Evolutionary conservation across 2,888 invertebrate species (phyloP).

Genomic region (Lepidochrysops patricia): DNA sequence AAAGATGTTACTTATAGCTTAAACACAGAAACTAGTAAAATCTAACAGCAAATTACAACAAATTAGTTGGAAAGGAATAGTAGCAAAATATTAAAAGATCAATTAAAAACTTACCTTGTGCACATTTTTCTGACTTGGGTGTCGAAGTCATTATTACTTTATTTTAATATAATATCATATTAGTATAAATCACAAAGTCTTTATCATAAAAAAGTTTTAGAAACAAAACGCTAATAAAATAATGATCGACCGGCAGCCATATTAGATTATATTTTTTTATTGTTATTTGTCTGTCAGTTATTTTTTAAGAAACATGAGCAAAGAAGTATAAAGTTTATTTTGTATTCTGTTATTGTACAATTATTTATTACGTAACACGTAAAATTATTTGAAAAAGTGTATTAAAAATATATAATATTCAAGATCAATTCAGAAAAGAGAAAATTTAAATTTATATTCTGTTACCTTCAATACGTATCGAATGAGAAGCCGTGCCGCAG

Average conservation of each 20-base stretch:
- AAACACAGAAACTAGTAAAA: not conserved
- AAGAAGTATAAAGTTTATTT: no score
- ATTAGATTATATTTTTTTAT: constrained; percentile 38
- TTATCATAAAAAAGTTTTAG: constrained; percentile 35
- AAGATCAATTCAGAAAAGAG: no score
- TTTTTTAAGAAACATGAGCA: not conserved
- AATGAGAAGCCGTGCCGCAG: no score
- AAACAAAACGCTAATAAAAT: constrained; percentile 51
- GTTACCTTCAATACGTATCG: no score
- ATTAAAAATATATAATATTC: no score
- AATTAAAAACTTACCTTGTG: constrained; percentile 57
- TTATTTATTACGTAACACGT: no score
- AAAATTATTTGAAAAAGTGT: no score
- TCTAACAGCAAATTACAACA: not conserved
- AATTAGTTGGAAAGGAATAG: not conserved
- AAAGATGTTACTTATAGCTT: not conserved
- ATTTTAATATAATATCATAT: constrained; percentile 52
- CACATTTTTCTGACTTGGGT: constrained; percentile 68
- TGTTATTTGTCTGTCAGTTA: constrained; percentile 24
- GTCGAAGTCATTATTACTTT: constrained; percentile 63
- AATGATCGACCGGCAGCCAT: constrained; percentile 67
- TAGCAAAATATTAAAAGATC: constrained; percentile 27
- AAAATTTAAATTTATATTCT: no score
- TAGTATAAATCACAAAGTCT: constrained; percentile 39
- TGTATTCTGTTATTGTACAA: no score